A percentile compares a stretch with the other conserved stretches of the same genome.
Evolutionary conservation across 2,888 invertebrate genomes (phyloP).

Genomic region (Drosophila borborema): DNA sequence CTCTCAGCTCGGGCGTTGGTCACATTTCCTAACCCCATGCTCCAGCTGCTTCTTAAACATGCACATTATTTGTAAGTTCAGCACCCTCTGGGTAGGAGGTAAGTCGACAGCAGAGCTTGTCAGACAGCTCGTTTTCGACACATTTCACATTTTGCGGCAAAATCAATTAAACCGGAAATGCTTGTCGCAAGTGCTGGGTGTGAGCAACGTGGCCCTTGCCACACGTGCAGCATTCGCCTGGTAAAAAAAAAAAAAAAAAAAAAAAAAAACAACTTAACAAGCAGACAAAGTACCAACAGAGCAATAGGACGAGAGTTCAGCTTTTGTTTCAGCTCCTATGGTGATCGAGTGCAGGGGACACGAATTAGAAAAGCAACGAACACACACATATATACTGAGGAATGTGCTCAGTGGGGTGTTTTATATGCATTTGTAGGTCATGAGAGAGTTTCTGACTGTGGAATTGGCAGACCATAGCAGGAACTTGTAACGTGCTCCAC

Average conservation of each 20-base stretch:
- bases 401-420: slow-evolving; percentile 11
- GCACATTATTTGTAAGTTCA: slow-evolving; percentile 49
- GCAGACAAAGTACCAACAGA: slow-evolving; percentile 62
- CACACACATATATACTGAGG: neutral
- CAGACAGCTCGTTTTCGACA: slow-evolving; percentile 68
- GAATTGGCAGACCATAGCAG: slow-evolving; percentile 23
- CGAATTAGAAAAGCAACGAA: slow-evolving; percentile 32
- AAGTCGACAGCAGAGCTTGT: slow-evolving; percentile 19
- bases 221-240: slow-evolving; percentile 72
- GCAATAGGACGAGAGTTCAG: slow-evolving; percentile 27
- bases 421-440: slow-evolving; percentile 54
- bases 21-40: slow-evolving; percentile 3
- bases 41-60: slow-evolving; percentile 23
- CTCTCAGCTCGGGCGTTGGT: slow-evolving; percentile 9
- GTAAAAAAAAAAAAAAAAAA: slow-evolving; percentile 70
- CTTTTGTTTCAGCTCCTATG: slow-evolving; percentile 42
- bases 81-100: neutral
- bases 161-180: slow-evolving; percentile 83
- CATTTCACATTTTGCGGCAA: slow-evolving; percentile 80
- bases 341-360: slow-evolving; percentile 24
- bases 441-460: neutral
- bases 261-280: slow-evolving; percentile 73
- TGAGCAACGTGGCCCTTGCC: slow-evolving; percentile 32
- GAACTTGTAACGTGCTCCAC: slow-evolving; percentile 61
- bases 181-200: slow-evolving; percentile 54